Evolutionary conservation across 2,797 vertebrate genomes (phyloP).

Genomic region (Semaprochilodus insignis): DNA sequence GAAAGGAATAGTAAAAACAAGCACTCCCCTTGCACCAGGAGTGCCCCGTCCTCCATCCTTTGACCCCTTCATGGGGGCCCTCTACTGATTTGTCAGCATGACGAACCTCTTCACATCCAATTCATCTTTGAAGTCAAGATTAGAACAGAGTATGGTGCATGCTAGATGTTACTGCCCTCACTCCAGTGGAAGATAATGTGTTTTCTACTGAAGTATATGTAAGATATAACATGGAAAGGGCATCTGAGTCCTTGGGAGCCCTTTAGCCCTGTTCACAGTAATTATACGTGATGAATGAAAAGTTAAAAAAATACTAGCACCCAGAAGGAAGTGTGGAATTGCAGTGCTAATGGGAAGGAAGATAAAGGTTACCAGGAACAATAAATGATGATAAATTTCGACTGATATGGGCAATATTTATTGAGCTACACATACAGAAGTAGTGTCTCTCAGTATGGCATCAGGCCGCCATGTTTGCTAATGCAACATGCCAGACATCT

Average conservation of each 20-base stretch:
- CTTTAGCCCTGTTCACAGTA: background rate
- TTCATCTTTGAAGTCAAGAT: conserved; percentile 38
- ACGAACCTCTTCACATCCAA: conserved; percentile 51
- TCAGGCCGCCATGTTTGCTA: too few species aligned
- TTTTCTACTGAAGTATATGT: background rate
- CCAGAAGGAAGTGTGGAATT: too few species aligned
- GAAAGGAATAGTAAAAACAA: conserved; percentile 58
- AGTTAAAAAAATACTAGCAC: background rate
- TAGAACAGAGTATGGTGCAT: conserved; percentile 8
- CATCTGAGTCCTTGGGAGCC: background rate
- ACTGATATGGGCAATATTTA: too few species aligned
- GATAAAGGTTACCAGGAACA: too few species aligned
- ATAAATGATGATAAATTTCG: too few species aligned
- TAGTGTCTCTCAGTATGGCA: too few species aligned
- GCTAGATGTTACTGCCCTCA: background rate
- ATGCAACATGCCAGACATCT: too few species aligned
- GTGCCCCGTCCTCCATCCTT: conserved; percentile 48
- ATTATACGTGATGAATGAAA: background rate
- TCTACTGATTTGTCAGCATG: conserved; percentile 52
- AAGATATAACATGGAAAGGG: background rate
- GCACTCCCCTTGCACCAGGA: conserved; percentile 37
- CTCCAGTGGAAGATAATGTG: background rate
- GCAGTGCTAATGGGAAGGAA: too few species aligned
- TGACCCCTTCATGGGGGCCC: conserved; percentile 38
- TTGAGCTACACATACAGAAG: too few species aligned